These are phyloP conservation scores for Lobophora halterata DNA, from an alignment of 2,888 invertebrate genomes.

Conservation along the genomic window DNA sequence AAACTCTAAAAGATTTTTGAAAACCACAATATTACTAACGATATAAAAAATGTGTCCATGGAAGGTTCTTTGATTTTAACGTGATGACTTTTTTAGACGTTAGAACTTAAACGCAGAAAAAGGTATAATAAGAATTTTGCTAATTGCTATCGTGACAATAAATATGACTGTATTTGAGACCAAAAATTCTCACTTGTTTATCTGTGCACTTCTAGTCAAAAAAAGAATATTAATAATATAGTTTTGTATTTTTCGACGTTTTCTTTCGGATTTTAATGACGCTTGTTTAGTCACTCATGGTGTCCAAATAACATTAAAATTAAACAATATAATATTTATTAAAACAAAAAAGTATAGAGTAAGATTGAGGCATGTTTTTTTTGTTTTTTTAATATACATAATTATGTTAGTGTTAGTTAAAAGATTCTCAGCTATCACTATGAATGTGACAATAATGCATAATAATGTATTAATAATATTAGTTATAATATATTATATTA, in stretches of 20 bases:
- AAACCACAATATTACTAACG: too few relatives aligned
- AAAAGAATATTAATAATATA: slow-evolving; percentile 1
- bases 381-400: background rate
- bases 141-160: slow-evolving; percentile 37
- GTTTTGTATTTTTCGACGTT: too few relatives aligned
- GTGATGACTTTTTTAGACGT: too few relatives aligned
- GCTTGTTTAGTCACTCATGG: background rate
- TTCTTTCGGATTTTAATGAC: too few relatives aligned
- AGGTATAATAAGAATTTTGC: too few relatives aligned
- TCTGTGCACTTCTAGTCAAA: slow-evolving; percentile 31
- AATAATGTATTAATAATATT: background rate
- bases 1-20: too few relatives aligned
- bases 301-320: background rate
- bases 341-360: background rate
- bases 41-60: too few relatives aligned
- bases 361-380: background rate
- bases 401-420: background rate
- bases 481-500: too few relatives aligned
- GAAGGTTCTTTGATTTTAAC: too few relatives aligned
- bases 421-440: background rate
- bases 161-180: slow-evolving; percentile 39
- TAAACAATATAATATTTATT: background rate
- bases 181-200: slow-evolving; percentile 48
- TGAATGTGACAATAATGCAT: background rate
- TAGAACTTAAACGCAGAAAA: too few relatives aligned